A percentile compares a stretch with the other conserved stretches of the same genome.
Conservation (phyloP, 2,888 invertebrate genomes). For the Punctoribates punctum region DNA sequence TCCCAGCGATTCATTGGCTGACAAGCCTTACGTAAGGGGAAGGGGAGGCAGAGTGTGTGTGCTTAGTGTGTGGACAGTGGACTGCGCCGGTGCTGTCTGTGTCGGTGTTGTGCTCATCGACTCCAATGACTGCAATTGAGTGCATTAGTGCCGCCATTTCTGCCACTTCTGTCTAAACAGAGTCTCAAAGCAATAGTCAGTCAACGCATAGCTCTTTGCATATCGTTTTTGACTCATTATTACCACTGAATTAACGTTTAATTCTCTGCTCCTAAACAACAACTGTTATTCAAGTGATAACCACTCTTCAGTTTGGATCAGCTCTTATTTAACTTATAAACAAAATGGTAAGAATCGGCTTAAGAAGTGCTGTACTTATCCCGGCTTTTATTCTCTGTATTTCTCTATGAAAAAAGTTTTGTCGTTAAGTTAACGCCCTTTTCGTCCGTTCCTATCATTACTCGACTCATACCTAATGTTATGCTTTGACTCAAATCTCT, state of each 20-base stretch:
- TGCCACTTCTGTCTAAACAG: conserved; percentile 22
- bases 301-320: neutral
- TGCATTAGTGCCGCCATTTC: conserved; percentile 22
- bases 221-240: neutral
- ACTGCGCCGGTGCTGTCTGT: neutral
- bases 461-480: neutral
- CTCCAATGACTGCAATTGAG: neutral
- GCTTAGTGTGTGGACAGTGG: neutral
- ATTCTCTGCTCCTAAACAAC: neutral
- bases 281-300: neutral
- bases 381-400: neutral
- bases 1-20: neutral
- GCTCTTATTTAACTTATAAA: neutral
- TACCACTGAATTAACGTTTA: neutral
- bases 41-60: too few species aligned
- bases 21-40: neutral
- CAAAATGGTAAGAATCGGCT: conserved; percentile 1
- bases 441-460: neutral
- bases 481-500: neutral
- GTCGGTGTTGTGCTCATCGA: conserved; percentile 2
- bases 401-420: neutral
- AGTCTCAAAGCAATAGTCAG: neutral
- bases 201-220: neutral
- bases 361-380: neutral
- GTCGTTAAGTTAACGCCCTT: conserved; percentile 30